Conservation (phyloP, 2,888 invertebrate species). For the Conops quadrifasciatus region DNA sequence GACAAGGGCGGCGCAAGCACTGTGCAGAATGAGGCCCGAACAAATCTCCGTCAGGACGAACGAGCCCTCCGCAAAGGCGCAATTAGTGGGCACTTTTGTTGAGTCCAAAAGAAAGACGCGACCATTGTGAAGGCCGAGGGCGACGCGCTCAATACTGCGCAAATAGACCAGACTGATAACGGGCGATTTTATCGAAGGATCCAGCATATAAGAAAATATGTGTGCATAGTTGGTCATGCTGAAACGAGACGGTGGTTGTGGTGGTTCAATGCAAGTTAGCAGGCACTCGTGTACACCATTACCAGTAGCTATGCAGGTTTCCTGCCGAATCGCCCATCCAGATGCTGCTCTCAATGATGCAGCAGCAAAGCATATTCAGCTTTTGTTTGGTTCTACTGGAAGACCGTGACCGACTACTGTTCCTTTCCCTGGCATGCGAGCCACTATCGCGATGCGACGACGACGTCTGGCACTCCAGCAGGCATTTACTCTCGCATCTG, state of each 20-base stretch:
- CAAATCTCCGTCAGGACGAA: conserved; percentile 83
- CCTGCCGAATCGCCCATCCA: conserved; percentile 93
- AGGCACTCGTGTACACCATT: conserved; percentile 50
- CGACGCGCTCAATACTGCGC: conserved; percentile 76
- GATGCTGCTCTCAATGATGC: conserved; percentile 78
- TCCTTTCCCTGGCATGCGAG: too few relatives aligned
- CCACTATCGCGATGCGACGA: background rate
- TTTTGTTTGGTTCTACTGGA: conserved; percentile 51
- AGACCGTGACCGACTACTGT: conserved; percentile 46
- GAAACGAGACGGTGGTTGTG: conserved; percentile 36
- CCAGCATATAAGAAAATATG: conserved; percentile 74
- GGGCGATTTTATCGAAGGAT: conserved; percentile 72
- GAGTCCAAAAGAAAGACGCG: conserved; percentile 78
- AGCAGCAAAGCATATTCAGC: conserved; percentile 66
- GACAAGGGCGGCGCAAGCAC: conserved; percentile 70
- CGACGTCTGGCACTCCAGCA: conserved; percentile 47
- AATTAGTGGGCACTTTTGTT: conserved; percentile 69
- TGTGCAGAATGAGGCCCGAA: conserved; percentile 74
- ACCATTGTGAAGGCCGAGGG: conserved; percentile 82
- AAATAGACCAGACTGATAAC: conserved; percentile 76
- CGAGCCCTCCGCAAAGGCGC: conserved; percentile 75
- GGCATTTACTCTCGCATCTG: conserved; percentile 55
- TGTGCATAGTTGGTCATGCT: conserved; percentile 69
- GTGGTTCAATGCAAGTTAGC: background rate
- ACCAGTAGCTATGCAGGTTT: conserved; percentile 84